Base-by-base conservation (phyloP, 2,113 vertebrate species). In the Stigmatopora argus region DNA sequence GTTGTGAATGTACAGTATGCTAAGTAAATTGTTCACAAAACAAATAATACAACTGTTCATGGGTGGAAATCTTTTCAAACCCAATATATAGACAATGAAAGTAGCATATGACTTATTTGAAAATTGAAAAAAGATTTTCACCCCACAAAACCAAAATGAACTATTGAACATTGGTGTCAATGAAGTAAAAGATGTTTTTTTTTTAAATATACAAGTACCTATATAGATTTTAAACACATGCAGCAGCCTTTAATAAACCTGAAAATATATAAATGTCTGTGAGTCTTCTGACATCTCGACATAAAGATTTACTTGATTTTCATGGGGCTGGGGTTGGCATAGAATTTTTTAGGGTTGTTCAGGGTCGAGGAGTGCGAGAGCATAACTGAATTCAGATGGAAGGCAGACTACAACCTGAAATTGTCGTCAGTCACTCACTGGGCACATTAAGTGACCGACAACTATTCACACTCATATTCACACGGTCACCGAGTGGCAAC, bases 181-280 rank as follows among this genome's bases (percentile, higher is more conserved):
- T 84, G 79, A 79, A 49, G 65, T 70, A 73, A 73, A 62, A 55
- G 64, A 79, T 89, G 83, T 71, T 58, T 64, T 62, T 45, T 71
- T 74, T 62, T 62, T 41, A 31, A 31, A 31, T 31, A 31, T 31
- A 31, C 26, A 31, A 31, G 26, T 31, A 31, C 26, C 26, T 31
- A 31, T 31, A 31, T 31, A 31, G 1, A 7, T 41, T 41, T 41
- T 7, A 8, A 41, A 84, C 85, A 89, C 85, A 89, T 85, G 72
- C 85, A 88, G 86, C 85, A 88, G 88, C 85, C 82, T 61, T 78
- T 65, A 2, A 57, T 62, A 45, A 53, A 3, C 31, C 10, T 68
- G 13, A 31, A 58, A 71, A 17, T 46, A 13, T 17, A 49, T 53
- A 12, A 59, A 26, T 52, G 48, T 66, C 65, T 77, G 80, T 78